Evolutionary conservation across 2,888 invertebrate genomes (phyloP).

Genomic region (Spatulosminthurus flaviceps): DNA sequence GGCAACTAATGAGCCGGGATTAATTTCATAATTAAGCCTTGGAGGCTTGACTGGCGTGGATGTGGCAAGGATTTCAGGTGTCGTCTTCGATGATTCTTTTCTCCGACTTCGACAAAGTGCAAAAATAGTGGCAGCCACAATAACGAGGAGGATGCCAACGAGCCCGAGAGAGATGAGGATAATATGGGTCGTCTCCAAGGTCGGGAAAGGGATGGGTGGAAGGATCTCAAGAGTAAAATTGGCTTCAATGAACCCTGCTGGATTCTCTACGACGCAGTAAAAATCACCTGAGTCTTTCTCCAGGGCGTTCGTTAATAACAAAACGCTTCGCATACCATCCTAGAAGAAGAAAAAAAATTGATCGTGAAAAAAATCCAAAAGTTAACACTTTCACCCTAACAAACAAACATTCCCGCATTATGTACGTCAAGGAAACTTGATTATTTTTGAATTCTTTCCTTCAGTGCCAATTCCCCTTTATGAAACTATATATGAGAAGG

Average conservation of each 20-base stretch:
- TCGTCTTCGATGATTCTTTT: constrained; percentile 29
- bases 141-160: constrained; percentile 62
- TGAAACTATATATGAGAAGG: too few relatives aligned
- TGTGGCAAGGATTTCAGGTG: constrained; percentile 61
- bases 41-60: constrained; percentile 63
- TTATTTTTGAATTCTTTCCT: too few relatives aligned
- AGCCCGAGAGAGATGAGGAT: constrained; percentile 72
- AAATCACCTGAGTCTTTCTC: constrained; percentile 76
- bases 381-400: background rate
- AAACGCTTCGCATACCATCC: constrained; percentile 69
- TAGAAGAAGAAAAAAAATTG: constrained; percentile 30
- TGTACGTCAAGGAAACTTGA: too few relatives aligned
- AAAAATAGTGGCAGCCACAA: constrained; percentile 68
- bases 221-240: constrained; percentile 88
- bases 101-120: constrained; percentile 66
- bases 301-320: constrained; percentile 83
- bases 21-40: constrained; percentile 63
- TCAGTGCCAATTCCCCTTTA: too few relatives aligned
- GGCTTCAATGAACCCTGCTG: constrained; percentile 85
- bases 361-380: background rate
- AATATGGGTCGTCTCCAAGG: constrained; percentile 79
- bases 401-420: too few relatives aligned
- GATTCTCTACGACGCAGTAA: constrained; percentile 89
- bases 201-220: constrained; percentile 76
- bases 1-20: constrained; percentile 61